These are phyloP conservation scores for Pteronura brasiliensis DNA, from an alignment of 2,113 vertebrate genomes.

Conservation along the genomic window DNA sequence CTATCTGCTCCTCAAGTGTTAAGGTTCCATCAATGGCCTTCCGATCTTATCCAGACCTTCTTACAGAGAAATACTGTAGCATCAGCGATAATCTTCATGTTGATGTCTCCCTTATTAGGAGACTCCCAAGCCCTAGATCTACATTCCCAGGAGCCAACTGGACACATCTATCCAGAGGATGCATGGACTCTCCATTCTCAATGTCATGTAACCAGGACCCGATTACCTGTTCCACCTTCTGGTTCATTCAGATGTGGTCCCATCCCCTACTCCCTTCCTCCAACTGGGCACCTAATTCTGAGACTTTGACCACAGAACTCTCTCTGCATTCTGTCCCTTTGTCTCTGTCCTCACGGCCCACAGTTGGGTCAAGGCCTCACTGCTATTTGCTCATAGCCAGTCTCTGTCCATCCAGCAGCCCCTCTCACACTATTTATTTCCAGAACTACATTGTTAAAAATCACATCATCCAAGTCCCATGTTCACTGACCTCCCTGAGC, in stretches of 20 bases:
- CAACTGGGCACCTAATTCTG: not conserved
- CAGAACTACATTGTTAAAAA: slow-evolving; percentile 10
- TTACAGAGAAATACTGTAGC: not conserved
- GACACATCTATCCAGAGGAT: not conserved
- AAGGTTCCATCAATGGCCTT: not conserved
- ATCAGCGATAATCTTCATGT: not conserved
- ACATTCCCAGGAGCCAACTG: not conserved
- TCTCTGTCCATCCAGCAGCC: not conserved
- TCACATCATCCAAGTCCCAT: not conserved
- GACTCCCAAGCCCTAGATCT: not conserved
- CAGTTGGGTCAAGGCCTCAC: not conserved
- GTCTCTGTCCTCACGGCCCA: not conserved
- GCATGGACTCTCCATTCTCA: not conserved
- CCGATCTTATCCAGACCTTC: not conserved
- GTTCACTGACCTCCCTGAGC: not conserved
- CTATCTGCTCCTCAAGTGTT: not conserved
- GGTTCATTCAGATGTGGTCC: not conserved
- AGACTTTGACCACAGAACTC: not conserved
- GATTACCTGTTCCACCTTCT: not conserved
- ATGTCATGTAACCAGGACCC: not conserved
- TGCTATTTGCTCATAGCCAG: not conserved
- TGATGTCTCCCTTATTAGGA: not conserved
- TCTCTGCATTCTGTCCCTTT: not conserved
- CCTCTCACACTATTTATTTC: not conserved
- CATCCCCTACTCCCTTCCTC: not conserved